Conservation (phyloP, 1,140 invertebrate species). For the Hirudo medicinalis region DNA sequence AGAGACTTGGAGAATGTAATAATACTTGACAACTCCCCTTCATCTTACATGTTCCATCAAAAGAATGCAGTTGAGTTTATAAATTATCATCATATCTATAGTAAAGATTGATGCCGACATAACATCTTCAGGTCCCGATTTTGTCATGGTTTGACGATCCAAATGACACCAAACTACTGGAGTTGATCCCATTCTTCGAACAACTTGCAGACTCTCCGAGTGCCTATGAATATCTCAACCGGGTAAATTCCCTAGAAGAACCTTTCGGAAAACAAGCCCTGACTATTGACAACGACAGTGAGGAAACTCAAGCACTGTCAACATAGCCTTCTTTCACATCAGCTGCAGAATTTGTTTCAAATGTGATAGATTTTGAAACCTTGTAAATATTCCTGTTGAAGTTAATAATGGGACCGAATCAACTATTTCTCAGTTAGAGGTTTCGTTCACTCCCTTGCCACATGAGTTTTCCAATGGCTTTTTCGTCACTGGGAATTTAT, state of each 20-base stretch:
- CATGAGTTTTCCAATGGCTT: too few species aligned
- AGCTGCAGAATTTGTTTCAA: neutral
- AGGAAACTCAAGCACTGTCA: neutral
- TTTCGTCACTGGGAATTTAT: too few species aligned
- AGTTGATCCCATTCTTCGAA: conserved; percentile 84
- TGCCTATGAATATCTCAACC: conserved; percentile 36
- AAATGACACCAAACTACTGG: conserved; percentile 76
- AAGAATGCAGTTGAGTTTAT: conserved; percentile 73
- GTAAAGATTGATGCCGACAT: neutral
- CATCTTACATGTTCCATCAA: conserved; percentile 99
- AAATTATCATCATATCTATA: neutral
- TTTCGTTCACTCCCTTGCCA: too few species aligned
- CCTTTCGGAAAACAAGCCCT: neutral
- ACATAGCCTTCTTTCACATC: conserved; percentile 3
- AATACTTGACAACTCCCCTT: conserved; percentile 98
- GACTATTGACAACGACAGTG: neutral
- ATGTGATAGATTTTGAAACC: too few species aligned
- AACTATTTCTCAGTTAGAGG: too few species aligned
- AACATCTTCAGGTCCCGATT: conserved; percentile 62
- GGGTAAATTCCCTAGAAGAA: conserved; percentile 23
- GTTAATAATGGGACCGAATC: too few species aligned
- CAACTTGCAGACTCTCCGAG: conserved; percentile 49
- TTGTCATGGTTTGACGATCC: conserved; percentile 92
- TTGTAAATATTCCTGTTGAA: too few species aligned
- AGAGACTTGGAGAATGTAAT: conserved; percentile 88